Evolutionary conservation across 2,113 vertebrate genomes (phyloP), one percentile per base, ranked within the genome.

Genomic region (Turdus rufiventris): DNA sequence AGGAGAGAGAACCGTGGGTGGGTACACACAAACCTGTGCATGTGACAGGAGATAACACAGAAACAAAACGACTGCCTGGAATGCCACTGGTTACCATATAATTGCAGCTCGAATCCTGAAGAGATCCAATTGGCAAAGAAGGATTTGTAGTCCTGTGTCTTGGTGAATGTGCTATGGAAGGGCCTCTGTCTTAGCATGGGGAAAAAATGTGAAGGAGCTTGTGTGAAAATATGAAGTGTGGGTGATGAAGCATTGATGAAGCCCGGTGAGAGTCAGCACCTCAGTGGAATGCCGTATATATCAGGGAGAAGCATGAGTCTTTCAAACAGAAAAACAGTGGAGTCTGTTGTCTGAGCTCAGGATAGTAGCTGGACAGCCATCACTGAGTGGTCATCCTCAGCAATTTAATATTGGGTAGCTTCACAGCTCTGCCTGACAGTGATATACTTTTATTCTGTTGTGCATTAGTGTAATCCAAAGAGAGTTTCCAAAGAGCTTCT

Each of bases 21-120:
- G 42, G 11, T 71, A 7, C 21, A 28, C 45, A 23, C 26, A 57
- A 54, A 54, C 25, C 16, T 65, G 7, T 57, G 6, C 36, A 8
- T 40, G 7, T 16, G n/a, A 48, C 65, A 26, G 0, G 0, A 74
- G 68, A 1, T 61, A 61, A 42, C 2, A 2, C 24, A 70, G 78
- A n/a, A 38, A 18, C 18, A 43, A 23, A 89, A 29, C 31, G 14
- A 48, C 71, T 0, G 0, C 51, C 26, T 33, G 43, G 34, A 60
- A 4, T 58, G 15, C 63, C 56, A 17, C 31, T 51, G 18, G 8
- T 78, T 85, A 38, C 61, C 61, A n/a, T 11, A 13, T 77, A 67
- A 84, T 38, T 2, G 1, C 34, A 72, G 17, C 48, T 65, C 4
- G 0, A 61, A 57, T 85, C 28, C 36, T 68, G 60, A 84, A 58